These are phyloP conservation scores for Ferdinandea cuprea DNA, from an alignment of 2,888 invertebrate species.

Conservation along the genomic window DNA sequence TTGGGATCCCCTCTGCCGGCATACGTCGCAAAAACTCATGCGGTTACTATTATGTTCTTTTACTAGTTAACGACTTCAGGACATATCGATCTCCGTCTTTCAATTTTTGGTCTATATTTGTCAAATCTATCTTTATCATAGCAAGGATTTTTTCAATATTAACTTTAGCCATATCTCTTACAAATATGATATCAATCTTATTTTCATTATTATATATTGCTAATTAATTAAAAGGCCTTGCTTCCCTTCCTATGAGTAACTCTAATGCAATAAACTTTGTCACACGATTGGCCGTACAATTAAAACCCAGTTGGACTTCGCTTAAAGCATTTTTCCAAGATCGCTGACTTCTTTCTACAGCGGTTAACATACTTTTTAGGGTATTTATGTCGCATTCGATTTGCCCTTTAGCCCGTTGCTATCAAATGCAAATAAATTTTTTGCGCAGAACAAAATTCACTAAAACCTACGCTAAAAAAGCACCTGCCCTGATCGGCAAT, in stretches of 20 bases:
- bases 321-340: slow-evolving; percentile 61
- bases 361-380: slow-evolving; percentile 61
- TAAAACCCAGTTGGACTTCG: slow-evolving; percentile 60
- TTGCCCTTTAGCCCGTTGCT: slow-evolving; percentile 64
- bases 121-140: slow-evolving; percentile 10
- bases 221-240: slow-evolving; percentile 23
- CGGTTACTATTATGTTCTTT: not conserved
- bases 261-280: slow-evolving; percentile 35
- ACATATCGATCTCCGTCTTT: slow-evolving; percentile 12
- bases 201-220: slow-evolving; percentile 13
- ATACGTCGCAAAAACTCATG: not conserved
- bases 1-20: not conserved
- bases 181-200: slow-evolving; percentile 5
- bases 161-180: not conserved
- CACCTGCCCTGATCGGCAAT: slow-evolving; percentile 59
- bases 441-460: slow-evolving; percentile 55
- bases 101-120: slow-evolving; percentile 15
- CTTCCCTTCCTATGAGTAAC: slow-evolving; percentile 33
- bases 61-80: slow-evolving; percentile 10
- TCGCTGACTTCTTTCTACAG: slow-evolving; percentile 61
- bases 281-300: slow-evolving; percentile 20
- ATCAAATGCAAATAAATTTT: slow-evolving; percentile 63
- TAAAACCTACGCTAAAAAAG: slow-evolving; percentile 48
- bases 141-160: slow-evolving; percentile 17
- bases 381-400: slow-evolving; percentile 61